A percentile compares a stretch with the other conserved stretches of the same genome.
Evolutionary conservation across 2,888 invertebrate genomes (phyloP).

Genomic region (Sylvicola cinctus): DNA sequence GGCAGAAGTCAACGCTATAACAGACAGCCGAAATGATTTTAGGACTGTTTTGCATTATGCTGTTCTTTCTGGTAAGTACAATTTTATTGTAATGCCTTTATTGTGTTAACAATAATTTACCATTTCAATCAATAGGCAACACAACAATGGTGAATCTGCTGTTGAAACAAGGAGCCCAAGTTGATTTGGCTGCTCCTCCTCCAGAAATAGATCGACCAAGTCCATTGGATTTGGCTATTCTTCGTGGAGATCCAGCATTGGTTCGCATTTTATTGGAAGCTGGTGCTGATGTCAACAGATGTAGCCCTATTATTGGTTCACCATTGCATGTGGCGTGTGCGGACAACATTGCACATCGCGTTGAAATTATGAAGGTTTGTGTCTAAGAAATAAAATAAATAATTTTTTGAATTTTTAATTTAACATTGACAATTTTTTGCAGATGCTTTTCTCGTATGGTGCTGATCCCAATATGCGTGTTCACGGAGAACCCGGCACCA

Average conservation of each 20-base stretch:
- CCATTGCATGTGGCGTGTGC: slow-evolving; percentile 68
- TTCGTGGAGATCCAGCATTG: slow-evolving; percentile 57
- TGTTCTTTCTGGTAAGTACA: slow-evolving; percentile 50
- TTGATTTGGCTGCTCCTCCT: slow-evolving; percentile 36
- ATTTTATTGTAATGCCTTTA: slow-evolving; percentile 20
- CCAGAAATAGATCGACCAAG: slow-evolving; percentile 46
- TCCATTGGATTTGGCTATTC: slow-evolving; percentile 66
- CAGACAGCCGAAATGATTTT: slow-evolving; percentile 69
- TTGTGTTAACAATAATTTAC: not conserved
- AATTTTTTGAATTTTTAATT: no score
- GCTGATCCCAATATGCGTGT: slow-evolving; percentile 59
- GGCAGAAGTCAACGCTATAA: slow-evolving; percentile 70
- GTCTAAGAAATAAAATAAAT: slow-evolving; percentile 1
- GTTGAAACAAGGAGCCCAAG: slow-evolving; percentile 59
- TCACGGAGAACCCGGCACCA: slow-evolving; percentile 47
- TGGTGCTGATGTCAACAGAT: slow-evolving; percentile 62
- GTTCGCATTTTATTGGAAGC: slow-evolving; percentile 46
- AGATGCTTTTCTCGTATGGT: slow-evolving; percentile 47
- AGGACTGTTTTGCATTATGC: slow-evolving; percentile 79
- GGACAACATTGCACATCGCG: slow-evolving; percentile 50
- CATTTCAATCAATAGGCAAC: slow-evolving; percentile 17
- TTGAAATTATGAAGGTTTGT: slow-evolving; percentile 33
- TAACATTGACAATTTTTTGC: slow-evolving; percentile 8
- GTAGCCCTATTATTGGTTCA: slow-evolving; percentile 61
- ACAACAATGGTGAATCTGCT: slow-evolving; percentile 55